Conservation (phyloP, 1,140 invertebrate species). For the Tetramorium alpestre region DNA sequence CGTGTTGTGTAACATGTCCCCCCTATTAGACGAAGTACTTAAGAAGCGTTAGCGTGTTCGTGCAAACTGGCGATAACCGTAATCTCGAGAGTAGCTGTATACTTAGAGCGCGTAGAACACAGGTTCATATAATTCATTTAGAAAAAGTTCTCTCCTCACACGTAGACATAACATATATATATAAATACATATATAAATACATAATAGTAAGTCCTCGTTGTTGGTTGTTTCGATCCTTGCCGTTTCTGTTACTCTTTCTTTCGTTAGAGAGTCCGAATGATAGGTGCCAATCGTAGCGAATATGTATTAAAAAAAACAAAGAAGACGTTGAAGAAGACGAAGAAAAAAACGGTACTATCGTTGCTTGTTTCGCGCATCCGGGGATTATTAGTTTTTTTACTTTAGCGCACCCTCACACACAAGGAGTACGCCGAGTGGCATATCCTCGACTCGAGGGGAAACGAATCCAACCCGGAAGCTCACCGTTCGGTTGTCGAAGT, state of each 20-base stretch:
- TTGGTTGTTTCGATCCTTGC: neutral
- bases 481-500: neutral
- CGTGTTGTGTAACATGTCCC: constrained; percentile 3
- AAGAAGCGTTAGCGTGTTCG: constrained; percentile 26
- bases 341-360: constrained; percentile 52
- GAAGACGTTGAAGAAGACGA: neutral
- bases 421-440: neutral
- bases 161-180: neutral
- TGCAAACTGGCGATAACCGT: constrained; percentile 45
- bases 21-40: constrained; percentile 24
- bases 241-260: neutral
- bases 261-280: neutral
- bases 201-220: constrained; percentile 11
- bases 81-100: constrained; percentile 23
- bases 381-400: neutral
- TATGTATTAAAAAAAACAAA: neutral
- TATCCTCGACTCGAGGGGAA: neutral
- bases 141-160: neutral
- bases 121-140: constrained; percentile 6
- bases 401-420: neutral
- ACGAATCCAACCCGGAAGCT: neutral
- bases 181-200: neutral
- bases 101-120: constrained; percentile 23
- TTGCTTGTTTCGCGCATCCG: neutral
- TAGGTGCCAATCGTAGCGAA: constrained; percentile 24